Conservation (phyloP, 2,888 invertebrate genomes). For the Prostheceraeus crozeri region DNA sequence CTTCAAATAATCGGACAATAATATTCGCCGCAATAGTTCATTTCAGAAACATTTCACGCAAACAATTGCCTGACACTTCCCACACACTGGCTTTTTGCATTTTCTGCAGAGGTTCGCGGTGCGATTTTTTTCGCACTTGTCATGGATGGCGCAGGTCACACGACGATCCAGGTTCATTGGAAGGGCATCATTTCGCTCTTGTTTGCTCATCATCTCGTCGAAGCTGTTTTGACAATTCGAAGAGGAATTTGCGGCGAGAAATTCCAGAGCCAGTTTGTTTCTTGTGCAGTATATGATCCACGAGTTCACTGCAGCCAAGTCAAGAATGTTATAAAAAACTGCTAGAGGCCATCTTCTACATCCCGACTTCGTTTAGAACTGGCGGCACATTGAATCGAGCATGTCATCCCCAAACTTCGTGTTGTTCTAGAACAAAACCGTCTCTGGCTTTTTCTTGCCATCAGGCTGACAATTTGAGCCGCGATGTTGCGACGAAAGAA, state of each 20-base stretch:
- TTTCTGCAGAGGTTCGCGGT: conserved; percentile 11
- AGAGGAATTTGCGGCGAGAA: too few species aligned
- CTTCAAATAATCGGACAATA: too few species aligned
- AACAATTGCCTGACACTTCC: conserved; percentile 26
- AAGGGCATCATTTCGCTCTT: conserved; percentile 14
- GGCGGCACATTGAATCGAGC: conserved; percentile 27
- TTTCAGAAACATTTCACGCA: conserved; percentile 20
- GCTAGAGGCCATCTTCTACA: conserved; percentile 25
- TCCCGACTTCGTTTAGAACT: conserved; percentile 15
- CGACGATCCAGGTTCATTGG: conserved; percentile 15
- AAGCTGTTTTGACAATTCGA: too few species aligned
- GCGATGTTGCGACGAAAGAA: conserved; percentile 14
- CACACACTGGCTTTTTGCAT: conserved; percentile 22
- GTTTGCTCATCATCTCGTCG: neutral
- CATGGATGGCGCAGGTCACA: conserved; percentile 24
- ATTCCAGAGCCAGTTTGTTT: neutral
- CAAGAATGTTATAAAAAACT: conserved; percentile 24
- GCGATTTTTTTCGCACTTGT: conserved; percentile 17
- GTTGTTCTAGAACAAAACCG: conserved; percentile 16
- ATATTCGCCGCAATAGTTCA: too few species aligned
- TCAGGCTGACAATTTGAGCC: conserved; percentile 12
- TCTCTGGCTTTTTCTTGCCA: conserved; percentile 28
- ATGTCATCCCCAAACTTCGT: conserved; percentile 22
- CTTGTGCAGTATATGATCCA: conserved; percentile 10
- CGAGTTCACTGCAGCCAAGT: conserved; percentile 25